Percentiles rank a stretch among this genome's conserved stretches.
phyloP scores from a whole-genome alignment of 2,113 vertebrate species.

The Perognathus longimembris region DNA sequence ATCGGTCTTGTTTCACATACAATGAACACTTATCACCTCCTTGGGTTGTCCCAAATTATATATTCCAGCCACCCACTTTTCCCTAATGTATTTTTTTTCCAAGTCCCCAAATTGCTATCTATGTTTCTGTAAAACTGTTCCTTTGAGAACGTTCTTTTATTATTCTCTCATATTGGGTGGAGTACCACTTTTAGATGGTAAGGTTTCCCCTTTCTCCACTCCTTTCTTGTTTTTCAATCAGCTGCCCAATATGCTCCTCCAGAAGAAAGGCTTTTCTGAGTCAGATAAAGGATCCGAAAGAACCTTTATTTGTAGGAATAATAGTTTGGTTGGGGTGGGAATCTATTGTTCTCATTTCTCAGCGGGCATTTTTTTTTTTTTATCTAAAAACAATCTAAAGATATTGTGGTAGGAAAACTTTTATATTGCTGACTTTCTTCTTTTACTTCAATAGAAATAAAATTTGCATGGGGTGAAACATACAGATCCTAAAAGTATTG shows the following conservation, averaged over 20 bases:
- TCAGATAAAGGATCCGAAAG: neutral
- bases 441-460: neutral
- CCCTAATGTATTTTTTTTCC: neutral
- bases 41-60: neutral
- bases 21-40: neutral
- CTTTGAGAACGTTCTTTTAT: neutral
- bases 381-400: neutral
- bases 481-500: neutral
- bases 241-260: neutral
- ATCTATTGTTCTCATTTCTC: neutral
- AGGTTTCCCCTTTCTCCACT: neutral
- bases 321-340: neutral
- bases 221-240: neutral
- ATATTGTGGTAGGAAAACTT: neutral
- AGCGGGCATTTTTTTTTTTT: neutral
- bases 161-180: neutral
- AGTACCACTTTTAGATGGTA: neutral
- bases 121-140: neutral
- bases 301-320: neutral
- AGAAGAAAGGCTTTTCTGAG: neutral
- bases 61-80: neutral
- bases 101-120: neutral
- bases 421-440: neutral
- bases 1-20: neutral
- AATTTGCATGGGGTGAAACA: neutral